phyloP scores from a whole-genome alignment of 2,888 invertebrate genomes.

The Balanococcus diminutus region DNA sequence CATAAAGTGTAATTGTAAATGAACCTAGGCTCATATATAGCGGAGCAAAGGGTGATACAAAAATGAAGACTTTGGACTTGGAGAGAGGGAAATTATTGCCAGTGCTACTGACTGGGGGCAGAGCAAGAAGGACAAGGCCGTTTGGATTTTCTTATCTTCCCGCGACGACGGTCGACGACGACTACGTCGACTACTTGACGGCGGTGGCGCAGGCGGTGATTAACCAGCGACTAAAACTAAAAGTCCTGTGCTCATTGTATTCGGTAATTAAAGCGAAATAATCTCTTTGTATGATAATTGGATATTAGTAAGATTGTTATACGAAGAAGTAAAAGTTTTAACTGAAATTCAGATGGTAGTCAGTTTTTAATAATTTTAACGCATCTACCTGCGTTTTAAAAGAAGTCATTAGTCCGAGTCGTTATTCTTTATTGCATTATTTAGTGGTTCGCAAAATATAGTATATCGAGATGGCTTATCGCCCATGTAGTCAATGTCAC shows the following conservation, averaged over 20 bases:
- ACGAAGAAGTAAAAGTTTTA: slow-evolving; percentile 20
- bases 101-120: slow-evolving; percentile 14
- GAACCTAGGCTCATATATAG: slow-evolving; percentile 28
- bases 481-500: not conserved
- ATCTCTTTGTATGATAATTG: slow-evolving; percentile 54
- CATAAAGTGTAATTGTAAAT: slow-evolving; percentile 48
- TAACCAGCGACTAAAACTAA: slow-evolving; percentile 46
- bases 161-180: not conserved
- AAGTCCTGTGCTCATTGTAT: slow-evolving; percentile 50
- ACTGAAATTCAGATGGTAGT: slow-evolving; percentile 1
- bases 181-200: too few relatives aligned
- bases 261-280: slow-evolving; percentile 49
- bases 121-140: slow-evolving; percentile 54
- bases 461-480: not conserved
- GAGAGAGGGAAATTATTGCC: slow-evolving; percentile 38
- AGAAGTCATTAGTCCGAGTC: slow-evolving; percentile 28
- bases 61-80: not conserved
- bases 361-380: slow-evolving; percentile 26
- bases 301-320: slow-evolving; percentile 45
- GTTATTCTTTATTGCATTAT: slow-evolving; percentile 31
- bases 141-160: slow-evolving; percentile 38
- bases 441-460: slow-evolving; percentile 21
- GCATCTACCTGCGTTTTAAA: slow-evolving; percentile 27
- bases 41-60: slow-evolving; percentile 27
- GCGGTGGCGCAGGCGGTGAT: too few relatives aligned